Base-by-base conservation (phyloP, 2,113 vertebrate species). In the Bujurquina vittata region DNA sequence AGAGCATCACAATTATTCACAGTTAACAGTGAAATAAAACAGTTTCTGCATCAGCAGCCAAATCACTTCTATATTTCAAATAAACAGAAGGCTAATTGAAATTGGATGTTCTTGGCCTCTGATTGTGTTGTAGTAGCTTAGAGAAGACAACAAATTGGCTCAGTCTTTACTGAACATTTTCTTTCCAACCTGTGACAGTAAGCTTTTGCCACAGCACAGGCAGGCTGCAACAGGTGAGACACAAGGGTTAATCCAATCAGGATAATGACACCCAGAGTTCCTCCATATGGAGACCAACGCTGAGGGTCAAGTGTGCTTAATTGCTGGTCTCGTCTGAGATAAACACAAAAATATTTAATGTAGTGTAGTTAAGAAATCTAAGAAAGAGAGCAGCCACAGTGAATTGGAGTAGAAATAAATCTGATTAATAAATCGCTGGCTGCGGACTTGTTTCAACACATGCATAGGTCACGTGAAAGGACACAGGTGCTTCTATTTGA, bases 181-280 rank as follows among this genome's bases (percentile, higher is more conserved):
- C 40, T 75, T 35, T 33, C 54, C 15, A 14, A 37, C 4, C 12
- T 26, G 15, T 60, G 49, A 55, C 54, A 33, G 46, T 84, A 85
- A 75, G 82, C 72, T 58, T 80, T 87, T 77, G 43, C 55, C 46
- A 54, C 62, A 63, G 35, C 23, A 35, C 31, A 52, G 6, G 57
- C 4, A n/a, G 63, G 79, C 3, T 33, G 74, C 14, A 7, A 14
- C 18, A 56, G 77, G 72, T 31, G 57, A 65, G 59, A 29, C 23
- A n/a, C 43, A 35, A 29, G 43, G 63, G 72, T 65, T 62, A 91
- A 89, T 89, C 79, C 62, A 40, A 46, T 78, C 37, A 79, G 63
- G 79, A 62, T 35, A 40, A 77, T 49, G 43, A 79, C 57, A 65
- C 49, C 57, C n/a, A 73, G 12, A 46, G 22, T 77, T 67, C 37